These are phyloP conservation scores for Ladona fulva DNA, from an alignment of 1,140 invertebrate genomes.

Conservation along the genomic window DNA sequence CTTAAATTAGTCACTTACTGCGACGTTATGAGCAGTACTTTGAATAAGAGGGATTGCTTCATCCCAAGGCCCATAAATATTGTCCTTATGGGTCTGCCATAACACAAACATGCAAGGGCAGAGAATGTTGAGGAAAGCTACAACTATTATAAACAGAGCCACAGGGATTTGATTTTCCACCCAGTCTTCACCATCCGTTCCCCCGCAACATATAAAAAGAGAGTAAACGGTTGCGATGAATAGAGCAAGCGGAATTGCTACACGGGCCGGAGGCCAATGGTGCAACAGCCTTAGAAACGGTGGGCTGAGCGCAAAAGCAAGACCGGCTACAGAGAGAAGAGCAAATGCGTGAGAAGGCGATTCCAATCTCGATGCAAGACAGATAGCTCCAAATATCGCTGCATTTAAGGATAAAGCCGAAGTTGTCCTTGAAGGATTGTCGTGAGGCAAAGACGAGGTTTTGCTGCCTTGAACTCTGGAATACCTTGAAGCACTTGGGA, in stretches of 20 bases:
- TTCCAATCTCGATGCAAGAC: slow-evolving; percentile 80
- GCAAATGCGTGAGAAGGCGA: slow-evolving; percentile 80
- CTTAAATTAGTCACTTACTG: too few species aligned
- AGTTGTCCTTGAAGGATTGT: background rate
- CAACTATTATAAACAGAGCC: slow-evolving; percentile 54
- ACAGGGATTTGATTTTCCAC: slow-evolving; percentile 27
- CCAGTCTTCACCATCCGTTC: background rate
- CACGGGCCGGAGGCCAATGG: slow-evolving; percentile 37
- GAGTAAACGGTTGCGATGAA: slow-evolving; percentile 41
- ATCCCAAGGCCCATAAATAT: slow-evolving; percentile 94
- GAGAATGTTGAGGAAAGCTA: slow-evolving; percentile 40
- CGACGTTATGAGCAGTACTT: too few species aligned
- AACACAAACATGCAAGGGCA: slow-evolving; percentile 72
- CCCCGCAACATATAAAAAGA: slow-evolving; percentile 48
- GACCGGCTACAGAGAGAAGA: slow-evolving; percentile 72
- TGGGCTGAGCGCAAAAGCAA: slow-evolving; percentile 82
- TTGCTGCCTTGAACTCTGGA: background rate
- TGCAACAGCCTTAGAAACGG: slow-evolving; percentile 52
- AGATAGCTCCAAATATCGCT: slow-evolving; percentile 86
- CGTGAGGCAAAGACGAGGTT: background rate
- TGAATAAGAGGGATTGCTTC: slow-evolving; percentile 49
- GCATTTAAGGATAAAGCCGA: slow-evolving; percentile 57
- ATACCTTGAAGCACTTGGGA: background rate
- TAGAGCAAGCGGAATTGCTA: slow-evolving; percentile 29
- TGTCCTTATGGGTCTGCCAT: slow-evolving; percentile 81